phyloP scores from a whole-genome alignment of 30 jellyfish, hydroid and myxozoan genomes.

The Rhopilema esculentum region DNA sequence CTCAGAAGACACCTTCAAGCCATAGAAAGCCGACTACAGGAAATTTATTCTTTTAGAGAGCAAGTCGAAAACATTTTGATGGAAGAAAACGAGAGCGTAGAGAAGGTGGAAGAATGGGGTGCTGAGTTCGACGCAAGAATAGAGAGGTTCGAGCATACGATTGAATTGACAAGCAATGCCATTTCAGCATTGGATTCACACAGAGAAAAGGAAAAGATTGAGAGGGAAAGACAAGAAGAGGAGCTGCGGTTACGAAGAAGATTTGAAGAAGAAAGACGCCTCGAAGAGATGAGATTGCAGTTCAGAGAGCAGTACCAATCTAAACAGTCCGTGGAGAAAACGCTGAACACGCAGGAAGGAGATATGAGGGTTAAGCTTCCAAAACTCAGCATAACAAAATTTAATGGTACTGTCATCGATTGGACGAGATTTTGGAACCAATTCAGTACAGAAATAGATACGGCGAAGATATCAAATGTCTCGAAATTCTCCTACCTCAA shows the following conservation, averaged over 20 bases:
- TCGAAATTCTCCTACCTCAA: too few relatives aligned
- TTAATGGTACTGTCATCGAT: too few relatives aligned
- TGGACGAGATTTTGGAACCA: too few relatives aligned
- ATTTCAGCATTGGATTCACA: slow-evolving; percentile 16
- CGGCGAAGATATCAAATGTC: too few relatives aligned
- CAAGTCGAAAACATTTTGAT: slow-evolving; percentile 2
- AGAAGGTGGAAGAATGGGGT: slow-evolving; percentile 44
- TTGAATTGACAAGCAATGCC: not conserved
- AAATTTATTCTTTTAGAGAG: not conserved
- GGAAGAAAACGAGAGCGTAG: slow-evolving; percentile 32
- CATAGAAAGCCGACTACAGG: too few relatives aligned
- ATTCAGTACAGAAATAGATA: too few relatives aligned
- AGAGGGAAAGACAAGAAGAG: slow-evolving; percentile 10
- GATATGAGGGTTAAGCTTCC: too few relatives aligned
- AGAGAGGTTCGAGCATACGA: not conserved
- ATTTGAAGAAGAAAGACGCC: too few relatives aligned
- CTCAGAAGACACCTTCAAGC: too few relatives aligned
- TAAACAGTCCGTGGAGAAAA: slow-evolving; percentile 18
- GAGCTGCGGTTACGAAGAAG: slow-evolving; percentile 24
- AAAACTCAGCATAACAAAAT: too few relatives aligned
- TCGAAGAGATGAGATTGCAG: slow-evolving; percentile 35
- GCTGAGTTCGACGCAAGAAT: slow-evolving; percentile 22
- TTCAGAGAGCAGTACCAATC: slow-evolving; percentile 15
- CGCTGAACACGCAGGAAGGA: not conserved
- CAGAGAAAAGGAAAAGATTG: slow-evolving; percentile 22